phyloP scores from a whole-genome alignment of 2,797 vertebrate species.

The Pipistrellus pygmaeus region DNA sequence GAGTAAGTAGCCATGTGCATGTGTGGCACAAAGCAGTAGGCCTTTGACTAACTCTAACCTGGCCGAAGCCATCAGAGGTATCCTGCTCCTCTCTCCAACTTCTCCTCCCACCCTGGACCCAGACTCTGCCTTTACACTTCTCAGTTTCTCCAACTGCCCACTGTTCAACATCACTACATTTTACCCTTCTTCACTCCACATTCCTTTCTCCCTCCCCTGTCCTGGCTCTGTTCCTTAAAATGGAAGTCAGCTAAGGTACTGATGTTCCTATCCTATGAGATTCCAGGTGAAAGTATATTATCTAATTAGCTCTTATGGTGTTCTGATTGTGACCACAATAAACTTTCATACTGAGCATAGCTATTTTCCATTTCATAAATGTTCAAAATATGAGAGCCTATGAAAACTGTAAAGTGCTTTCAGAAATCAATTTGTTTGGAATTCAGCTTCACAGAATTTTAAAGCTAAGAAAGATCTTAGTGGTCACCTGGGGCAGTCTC shows the following conservation, averaged over 20 bases:
- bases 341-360: neutral
- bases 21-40: no score
- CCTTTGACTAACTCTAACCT: neutral
- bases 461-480: neutral
- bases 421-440: neutral
- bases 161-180: neutral
- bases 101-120: neutral
- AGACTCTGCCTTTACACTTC: neutral
- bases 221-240: neutral
- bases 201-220: neutral
- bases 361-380: neutral
- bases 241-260: neutral
- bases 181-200: neutral
- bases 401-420: neutral
- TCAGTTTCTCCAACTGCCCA: neutral
- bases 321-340: neutral
- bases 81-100: neutral
- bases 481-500: neutral
- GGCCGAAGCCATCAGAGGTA: neutral
- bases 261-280: neutral
- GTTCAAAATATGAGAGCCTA: neutral
- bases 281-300: neutral
- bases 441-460: conserved; percentile 22
- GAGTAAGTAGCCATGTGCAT: neutral
- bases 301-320: neutral